Percentiles rank a stretch among this genome's conserved stretches.
Evolutionary conservation across 1,140 invertebrate species (phyloP).

Genomic region (Eciton burchellii): DNA sequence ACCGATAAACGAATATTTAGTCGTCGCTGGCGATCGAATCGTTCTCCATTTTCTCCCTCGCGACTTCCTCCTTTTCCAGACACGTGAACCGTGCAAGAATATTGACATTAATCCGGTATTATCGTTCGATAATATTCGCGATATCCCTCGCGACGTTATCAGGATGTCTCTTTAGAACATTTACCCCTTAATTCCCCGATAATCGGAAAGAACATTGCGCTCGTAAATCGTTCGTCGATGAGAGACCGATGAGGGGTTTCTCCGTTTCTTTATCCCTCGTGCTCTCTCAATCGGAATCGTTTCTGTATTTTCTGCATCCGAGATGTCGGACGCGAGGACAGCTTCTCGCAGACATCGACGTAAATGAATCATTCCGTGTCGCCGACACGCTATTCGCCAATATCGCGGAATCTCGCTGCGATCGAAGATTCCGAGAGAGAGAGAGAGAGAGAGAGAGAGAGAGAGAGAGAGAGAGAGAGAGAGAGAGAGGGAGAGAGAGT

Average conservation of each 20-base stretch:
- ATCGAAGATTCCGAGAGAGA: background rate
- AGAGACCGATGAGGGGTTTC: background rate
- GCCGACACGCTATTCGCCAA: constrained; percentile 19
- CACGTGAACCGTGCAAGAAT: background rate
- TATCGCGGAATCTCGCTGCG: constrained; percentile 26
- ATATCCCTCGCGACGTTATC: background rate
- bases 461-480: background rate
- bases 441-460: no score
- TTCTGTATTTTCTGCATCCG: background rate
- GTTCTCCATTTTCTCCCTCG: background rate
- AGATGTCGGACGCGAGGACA: constrained; percentile 11
- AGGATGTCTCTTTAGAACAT: background rate
- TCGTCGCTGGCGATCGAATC: background rate
- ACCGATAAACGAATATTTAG: no score
- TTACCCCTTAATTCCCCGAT: background rate
- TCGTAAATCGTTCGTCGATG: no score
- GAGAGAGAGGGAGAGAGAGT: background rate
- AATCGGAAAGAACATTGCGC: no score
- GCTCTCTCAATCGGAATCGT: background rate
- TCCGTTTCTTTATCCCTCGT: background rate
- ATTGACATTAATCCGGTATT: background rate
- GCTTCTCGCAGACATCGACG: constrained; percentile 1
- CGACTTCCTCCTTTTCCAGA: background rate
- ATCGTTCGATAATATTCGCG: background rate
- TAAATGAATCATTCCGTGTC: constrained; percentile 45